Evolutionary conservation across 2,797 vertebrate genomes (phyloP), one percentile per base, ranked within the genome.

Genomic region (Siniperca scherzeri): DNA sequence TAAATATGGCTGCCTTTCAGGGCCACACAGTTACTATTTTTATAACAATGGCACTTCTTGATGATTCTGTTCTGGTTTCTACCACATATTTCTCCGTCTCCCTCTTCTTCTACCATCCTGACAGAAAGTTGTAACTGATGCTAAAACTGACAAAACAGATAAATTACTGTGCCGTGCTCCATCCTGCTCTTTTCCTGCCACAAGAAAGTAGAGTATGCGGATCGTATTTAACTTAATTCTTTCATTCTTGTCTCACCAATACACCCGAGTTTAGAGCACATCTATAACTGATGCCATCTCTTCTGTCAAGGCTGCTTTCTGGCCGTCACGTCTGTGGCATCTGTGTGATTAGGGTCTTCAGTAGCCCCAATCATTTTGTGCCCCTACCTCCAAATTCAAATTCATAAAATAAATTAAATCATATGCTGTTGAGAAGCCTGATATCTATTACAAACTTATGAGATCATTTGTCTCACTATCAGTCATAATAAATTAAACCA

Each of bases 1-100:
- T 66, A 85, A 82, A 81, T 75, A 67, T 19, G 53, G 59, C 60
- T 78, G 38, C 73, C 21, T 71, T 70, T 77, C 70, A 66, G 46
- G 17, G 61, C 56, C 74, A 72, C 27, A 42, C 30, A 5, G 55
- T 53, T 42, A 62, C 64, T 77, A 78, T 86, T 78, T 84, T 72
- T 74, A 77, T 62, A 40, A n/a, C 68, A 38, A 40, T 33, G 56
- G 40, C 50, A 17, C 61, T 22, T 74, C 56, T 74, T 81, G 44
- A 89, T 85, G 44, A 57, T n/a, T 56, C 50, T 27, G 33, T 68
- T 64, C 59, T 21, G 44, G 60, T 83, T 74, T 76, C 74, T 46
- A 40, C 70, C 70, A 78, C 52, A 27, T 73, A 27, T 86, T 88
- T 75, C 76, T 64, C 50, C 1, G 2, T 40, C 59, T 53, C 5